phyloP scores from a whole-genome alignment of 2,888 invertebrate species.

The Octonoba sinensis region DNA sequence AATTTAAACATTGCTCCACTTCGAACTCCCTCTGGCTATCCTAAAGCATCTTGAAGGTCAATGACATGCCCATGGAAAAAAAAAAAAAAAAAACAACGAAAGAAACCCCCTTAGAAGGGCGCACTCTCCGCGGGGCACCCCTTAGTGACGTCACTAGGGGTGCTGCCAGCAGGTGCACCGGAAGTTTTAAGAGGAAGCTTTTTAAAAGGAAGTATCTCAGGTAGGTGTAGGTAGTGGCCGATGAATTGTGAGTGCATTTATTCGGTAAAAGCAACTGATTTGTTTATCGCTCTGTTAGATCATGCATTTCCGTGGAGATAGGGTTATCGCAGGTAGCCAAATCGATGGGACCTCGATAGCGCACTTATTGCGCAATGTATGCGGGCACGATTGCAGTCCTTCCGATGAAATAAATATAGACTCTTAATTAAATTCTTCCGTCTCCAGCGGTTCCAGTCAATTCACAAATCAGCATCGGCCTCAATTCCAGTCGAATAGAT shows the following conservation, averaged over 20 bases:
- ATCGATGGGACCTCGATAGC: no score
- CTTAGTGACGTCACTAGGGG: constrained; percentile 45
- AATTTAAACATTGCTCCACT: constrained; percentile 29
- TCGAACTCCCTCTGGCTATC: constrained; percentile 2
- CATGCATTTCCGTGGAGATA: constrained; percentile 34
- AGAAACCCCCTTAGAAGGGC: constrained; percentile 23
- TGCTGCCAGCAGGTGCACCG: constrained; percentile 54
- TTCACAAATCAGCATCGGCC: no score
- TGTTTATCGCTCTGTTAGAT: constrained; percentile 40
- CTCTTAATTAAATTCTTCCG: no score
- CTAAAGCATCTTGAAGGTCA: constrained; percentile 45
- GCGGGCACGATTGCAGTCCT: no score
- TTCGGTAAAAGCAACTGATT: constrained; percentile 14
- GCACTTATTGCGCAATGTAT: no score
- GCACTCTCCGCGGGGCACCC: constrained; percentile 35
- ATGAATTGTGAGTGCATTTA: constrained; percentile 39
- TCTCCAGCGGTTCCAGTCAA: no score
- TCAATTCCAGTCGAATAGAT: no score
- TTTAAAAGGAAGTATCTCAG: constrained; percentile 42
- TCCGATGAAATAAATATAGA: no score
- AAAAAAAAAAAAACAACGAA: constrained; percentile 11
- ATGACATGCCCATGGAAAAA: constrained; percentile 10
- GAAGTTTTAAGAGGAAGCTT: constrained; percentile 24
- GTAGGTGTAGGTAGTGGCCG: constrained; percentile 39
- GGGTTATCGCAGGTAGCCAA: constrained; percentile 16